Percentiles rank a stretch among this genome's conserved stretches.
Evolutionary conservation across 2,113 vertebrate species (phyloP).

Genomic region (Pao palembangensis): DNA sequence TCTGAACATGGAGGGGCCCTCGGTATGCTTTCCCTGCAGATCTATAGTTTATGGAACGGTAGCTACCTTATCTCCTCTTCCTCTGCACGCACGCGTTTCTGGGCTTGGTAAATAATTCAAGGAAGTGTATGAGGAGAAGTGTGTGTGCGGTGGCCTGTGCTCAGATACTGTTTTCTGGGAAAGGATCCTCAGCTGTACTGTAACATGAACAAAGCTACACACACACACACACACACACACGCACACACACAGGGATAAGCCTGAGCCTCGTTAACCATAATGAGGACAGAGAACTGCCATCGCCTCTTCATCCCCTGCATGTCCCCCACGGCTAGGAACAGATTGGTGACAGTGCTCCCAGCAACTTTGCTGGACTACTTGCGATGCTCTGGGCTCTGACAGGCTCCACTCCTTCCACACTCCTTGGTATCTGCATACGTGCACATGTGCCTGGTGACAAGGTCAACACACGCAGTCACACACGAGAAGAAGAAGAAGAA

Average conservation of each 20-base stretch:
- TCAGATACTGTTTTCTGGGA: constrained; percentile 55
- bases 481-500: neutral
- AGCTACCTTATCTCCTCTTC: constrained; percentile 23
- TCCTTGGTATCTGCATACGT: constrained; percentile 12
- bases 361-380: constrained; percentile 61
- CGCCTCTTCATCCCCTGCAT: constrained; percentile 76
- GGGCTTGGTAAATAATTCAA: constrained; percentile 62
- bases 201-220: constrained; percentile 47
- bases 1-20: constrained; percentile 25
- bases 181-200: constrained; percentile 44
- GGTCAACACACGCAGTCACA: neutral
- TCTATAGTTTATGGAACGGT: constrained; percentile 27
- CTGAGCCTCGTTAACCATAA: constrained; percentile 75
- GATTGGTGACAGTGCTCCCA: constrained; percentile 79
- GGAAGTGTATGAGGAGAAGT: constrained; percentile 39
- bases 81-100: constrained; percentile 23
- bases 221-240: constrained; percentile 25
- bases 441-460: constrained; percentile 1
- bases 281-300: constrained; percentile 74
- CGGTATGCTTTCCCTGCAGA: constrained; percentile 37
- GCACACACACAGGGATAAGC: constrained; percentile 35
- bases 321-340: constrained; percentile 81
- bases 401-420: constrained; percentile 37
- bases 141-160: constrained; percentile 40
- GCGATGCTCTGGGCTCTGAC: constrained; percentile 45